phyloP scores from a whole-genome alignment of 1,140 invertebrate species.

The Adelges cooleyi region DNA sequence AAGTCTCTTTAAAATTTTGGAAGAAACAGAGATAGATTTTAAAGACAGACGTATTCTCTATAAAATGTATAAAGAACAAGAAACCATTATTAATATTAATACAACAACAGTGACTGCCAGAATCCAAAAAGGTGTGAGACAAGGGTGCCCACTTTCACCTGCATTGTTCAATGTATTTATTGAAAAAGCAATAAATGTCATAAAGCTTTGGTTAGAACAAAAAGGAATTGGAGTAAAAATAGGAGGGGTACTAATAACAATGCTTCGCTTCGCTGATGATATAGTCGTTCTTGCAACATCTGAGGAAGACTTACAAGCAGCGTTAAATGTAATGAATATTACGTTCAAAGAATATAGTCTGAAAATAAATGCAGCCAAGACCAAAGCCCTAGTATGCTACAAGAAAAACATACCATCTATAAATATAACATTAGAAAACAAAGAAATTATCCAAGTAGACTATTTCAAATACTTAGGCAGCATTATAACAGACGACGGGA shows the following conservation, averaged over 20 bases:
- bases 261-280: not conserved
- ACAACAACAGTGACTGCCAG: not conserved
- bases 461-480: not conserved
- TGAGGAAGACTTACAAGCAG: not conserved
- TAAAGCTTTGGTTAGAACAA: not conserved
- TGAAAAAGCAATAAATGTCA: conserved; percentile 1
- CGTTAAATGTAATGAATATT: not conserved
- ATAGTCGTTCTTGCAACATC: not conserved
- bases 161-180: not conserved
- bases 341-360: not conserved
- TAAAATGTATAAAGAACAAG: not conserved
- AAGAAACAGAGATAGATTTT: not conserved
- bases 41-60: not conserved
- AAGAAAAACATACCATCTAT: not conserved
- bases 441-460: not conserved
- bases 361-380: conserved; percentile 1
- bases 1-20: not conserved
- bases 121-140: not conserved
- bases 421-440: not conserved
- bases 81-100: not conserved
- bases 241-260: not conserved
- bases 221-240: not conserved
- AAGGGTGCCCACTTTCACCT: not conserved
- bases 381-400: not conserved
- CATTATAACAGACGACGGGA: not conserved